Conservation (phyloP, 2,113 vertebrate genomes). For the Reinhardtius hippoglossoides region DNA sequence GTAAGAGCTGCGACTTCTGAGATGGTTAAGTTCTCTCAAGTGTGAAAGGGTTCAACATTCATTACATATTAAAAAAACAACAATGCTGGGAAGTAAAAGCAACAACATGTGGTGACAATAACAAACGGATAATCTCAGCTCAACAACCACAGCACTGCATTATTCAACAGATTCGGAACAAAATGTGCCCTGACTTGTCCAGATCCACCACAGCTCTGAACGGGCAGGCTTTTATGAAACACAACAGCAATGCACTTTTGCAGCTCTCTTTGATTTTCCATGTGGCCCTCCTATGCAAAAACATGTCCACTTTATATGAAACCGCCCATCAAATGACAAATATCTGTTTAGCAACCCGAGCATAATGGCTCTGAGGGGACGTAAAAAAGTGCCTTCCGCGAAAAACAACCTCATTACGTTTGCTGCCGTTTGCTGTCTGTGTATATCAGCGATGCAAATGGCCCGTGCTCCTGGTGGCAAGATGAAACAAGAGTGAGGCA, state of each 20-base stretch:
- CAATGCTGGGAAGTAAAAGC: constrained; percentile 36
- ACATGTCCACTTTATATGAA: neutral
- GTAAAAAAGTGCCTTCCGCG: constrained; percentile 9
- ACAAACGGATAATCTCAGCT: constrained; percentile 36
- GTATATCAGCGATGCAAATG: constrained; percentile 41
- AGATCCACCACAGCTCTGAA: neutral
- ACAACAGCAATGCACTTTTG: neutral
- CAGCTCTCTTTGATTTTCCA: constrained; percentile 3
- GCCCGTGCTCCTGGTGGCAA: constrained; percentile 19
- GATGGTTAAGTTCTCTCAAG: neutral
- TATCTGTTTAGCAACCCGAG: constrained; percentile 11
- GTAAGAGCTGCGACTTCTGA: neutral
- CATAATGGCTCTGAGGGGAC: constrained; percentile 20
- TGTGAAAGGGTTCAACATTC: constrained; percentile 8
- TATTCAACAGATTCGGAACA: constrained; percentile 37
- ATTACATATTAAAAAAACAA: constrained; percentile 4
- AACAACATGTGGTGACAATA: constrained; percentile 49
- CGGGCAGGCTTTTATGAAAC: constrained; percentile 12
- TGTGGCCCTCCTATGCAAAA: neutral
- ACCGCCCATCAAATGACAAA: neutral
- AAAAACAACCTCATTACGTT: constrained; percentile 45
- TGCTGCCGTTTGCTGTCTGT: constrained; percentile 30
- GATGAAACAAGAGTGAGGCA: constrained; percentile 36
- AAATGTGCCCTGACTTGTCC: constrained; percentile 31
- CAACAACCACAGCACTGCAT: constrained; percentile 43